Base-by-base conservation (phyloP, 1,140 invertebrate genomes). In the Zaprionus taronus region DNA sequence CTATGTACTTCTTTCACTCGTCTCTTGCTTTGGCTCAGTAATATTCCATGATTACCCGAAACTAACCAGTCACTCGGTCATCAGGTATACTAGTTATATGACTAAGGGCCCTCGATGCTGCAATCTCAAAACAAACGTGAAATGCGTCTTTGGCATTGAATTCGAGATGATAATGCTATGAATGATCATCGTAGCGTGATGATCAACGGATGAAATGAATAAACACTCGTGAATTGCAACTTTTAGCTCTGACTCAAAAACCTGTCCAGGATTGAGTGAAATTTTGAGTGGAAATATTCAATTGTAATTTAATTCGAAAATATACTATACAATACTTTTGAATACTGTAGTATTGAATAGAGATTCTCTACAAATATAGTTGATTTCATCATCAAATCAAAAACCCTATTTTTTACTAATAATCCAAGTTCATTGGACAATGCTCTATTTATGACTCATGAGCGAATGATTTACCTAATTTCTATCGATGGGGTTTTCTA, bases 101-200 rank as follows among this genome's bases (percentile, higher is more conserved):
- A 89, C 84, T 87, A 89, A 87, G 85, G 83, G 83, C 74, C 22
- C 14, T 20, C 26, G n/a, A 4, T 34, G 56, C 58, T 79, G 83
- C 83, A 87, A 72, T 73, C 62, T 51, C 47, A 83, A 90, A 85
- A 89, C 84, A 84, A 87, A 89, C 70, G 47, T 44, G 55, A 77
- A 65, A 67, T 70, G 53, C 47, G 44, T 53, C 71, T 82, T 72
- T 89, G 84, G 73, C 84, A 89, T 87, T 87, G 84, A 87, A 72
- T 44, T 44, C 51, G 38, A 67, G 36, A 38, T 70, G 44, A 64
- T 53, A 28, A 66, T 55, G 65, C 26, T 75, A 56, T 67, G 53
- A 49, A 69, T 72, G 61, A 66, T 65, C 53, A 51, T 78, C 41
- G 63, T 17, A 36, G 7, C 55, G 34, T 38, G 53, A 12, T 65